Evolutionary conservation across 2,888 invertebrate species (phyloP), one percentile per base, ranked within the genome.

Genomic region (Thyatira batis): DNA sequence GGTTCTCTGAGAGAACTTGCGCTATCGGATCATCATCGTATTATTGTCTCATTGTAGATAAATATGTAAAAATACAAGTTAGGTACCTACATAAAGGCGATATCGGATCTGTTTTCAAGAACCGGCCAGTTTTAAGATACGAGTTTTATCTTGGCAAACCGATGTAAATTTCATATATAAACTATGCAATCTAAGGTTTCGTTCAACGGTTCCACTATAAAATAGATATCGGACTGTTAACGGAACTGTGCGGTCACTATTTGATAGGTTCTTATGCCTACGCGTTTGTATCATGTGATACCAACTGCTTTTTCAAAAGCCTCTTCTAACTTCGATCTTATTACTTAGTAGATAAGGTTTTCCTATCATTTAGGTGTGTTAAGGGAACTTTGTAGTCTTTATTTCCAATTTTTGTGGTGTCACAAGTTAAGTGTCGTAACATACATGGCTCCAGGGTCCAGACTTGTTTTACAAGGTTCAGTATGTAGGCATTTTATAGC

Each of bases 121-220:
- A 39, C 39, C 13, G 8, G 39, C 39, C 2, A 17, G 39, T 17
- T 39, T 39, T 39, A 39, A 39, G 39, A 39, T 39, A 39, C 39
- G 13, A 17, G 39, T 39, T 17, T 53, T 68, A 65, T 68, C 63
- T 60, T 13, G 45, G 51, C 25, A 51, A 52, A 63, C 62, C 61
- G 53, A 55, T 51, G 39, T 63, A 57, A 69, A 69, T 73, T 67
- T 39, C 17, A 72, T 67, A 69, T 69, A 63, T 69, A 61, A 67
- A 58, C 61, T 60, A 17, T 39, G 17, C 57, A 67, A 63, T 71
- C 65, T 58, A 20, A 58, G 45, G 63, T 61, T 67, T 68, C 63
- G 39, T 39, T 39, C 39, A 67, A 65, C 67, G 62, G 61, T 63
- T 59, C 60, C 58, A 56, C 66, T 57, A 69, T 70, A 67, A 76